Evolutionary conservation across 2,888 invertebrate species (phyloP), one percentile per base, ranked within the genome.

Genomic region (Gymnoscelis rufifasciata): DNA sequence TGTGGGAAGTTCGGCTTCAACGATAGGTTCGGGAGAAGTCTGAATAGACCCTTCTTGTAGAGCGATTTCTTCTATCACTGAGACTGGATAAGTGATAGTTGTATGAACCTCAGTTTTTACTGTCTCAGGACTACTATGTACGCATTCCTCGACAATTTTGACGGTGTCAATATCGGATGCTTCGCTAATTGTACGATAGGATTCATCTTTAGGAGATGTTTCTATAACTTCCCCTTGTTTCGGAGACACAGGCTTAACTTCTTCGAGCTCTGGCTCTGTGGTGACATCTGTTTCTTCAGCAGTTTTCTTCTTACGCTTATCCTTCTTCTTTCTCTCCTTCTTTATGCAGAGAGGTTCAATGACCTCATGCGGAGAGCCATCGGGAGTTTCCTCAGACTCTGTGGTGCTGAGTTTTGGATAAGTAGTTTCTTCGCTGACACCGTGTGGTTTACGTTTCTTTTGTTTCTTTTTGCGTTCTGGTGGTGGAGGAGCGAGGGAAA

Each of bases 91-190:
- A 10, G 90, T 78, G 0, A 92, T 79, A 37, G 90, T 90, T 29
- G 89, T 83, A n/a, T 89, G 77, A 0, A 90, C 83, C 60, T 90
- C 89, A 48, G 72, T 70, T 37, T 79, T 65, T 2, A 74, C 58
- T 6, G 66, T 65, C 56, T 86, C 89, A 11, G 90, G 89, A 43
- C 91, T 84, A 12, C 89, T 84, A 30, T 90, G 74, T 6, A 92
- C 57, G 44, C 87, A 87, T 80, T 93, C 92, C 78, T 93, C 92
- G 7, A 93, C 71, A 23, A 93, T 84, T 81, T 92, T 93, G 0
- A 93, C 91, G 4, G 90, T 89, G 12, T 83, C 86, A 2, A 90
- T 86, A 43, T 91, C 90, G 7, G 91, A 90, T 37, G 78, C 81
- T 58, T 91, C 90, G 50, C 91, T 91, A 45, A 92, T 78, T 2